Percentiles rank a stretch among this genome's conserved stretches.
Conservation (phyloP, 2,888 invertebrate species). For the Mimumesa dahlbomi region DNA sequence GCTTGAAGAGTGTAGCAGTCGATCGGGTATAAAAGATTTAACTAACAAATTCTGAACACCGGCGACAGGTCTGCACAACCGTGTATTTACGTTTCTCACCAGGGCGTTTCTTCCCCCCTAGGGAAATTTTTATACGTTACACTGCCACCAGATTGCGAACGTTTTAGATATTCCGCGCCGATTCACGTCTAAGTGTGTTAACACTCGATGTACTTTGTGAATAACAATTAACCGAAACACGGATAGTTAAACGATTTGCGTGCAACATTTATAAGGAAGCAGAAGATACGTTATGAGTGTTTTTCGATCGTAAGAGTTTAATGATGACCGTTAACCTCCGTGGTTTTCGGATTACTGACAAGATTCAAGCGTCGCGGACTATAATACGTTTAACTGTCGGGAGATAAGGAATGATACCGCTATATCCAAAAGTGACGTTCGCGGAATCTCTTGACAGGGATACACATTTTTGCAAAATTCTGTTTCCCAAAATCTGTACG, state of each 20-base stretch:
- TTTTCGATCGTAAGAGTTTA: conserved; percentile 19
- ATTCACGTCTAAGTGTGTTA: background rate
- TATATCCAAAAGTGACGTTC: background rate
- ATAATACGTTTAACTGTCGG: conserved; percentile 12
- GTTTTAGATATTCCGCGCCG: background rate
- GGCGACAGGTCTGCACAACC: too few species aligned
- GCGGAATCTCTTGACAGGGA: too few species aligned
- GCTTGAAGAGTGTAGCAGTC: background rate
- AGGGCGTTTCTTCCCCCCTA: too few species aligned
- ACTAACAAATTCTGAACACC: too few species aligned
- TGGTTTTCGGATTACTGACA: conserved; percentile 50
- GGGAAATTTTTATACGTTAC: too few species aligned
- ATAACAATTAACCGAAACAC: conserved; percentile 22
- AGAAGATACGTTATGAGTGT: background rate
- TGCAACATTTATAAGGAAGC: too few species aligned
- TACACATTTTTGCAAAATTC: too few species aligned
- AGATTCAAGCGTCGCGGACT: conserved; percentile 14
- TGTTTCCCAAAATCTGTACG: too few species aligned
- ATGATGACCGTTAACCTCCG: conserved; percentile 50
- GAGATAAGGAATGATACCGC: conserved; percentile 33
- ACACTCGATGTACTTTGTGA: background rate
- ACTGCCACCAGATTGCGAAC: too few species aligned
- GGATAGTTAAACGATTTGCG: conserved; percentile 11
- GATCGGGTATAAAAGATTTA: too few species aligned
- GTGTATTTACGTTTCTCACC: too few species aligned